Evolutionary conservation across 2,888 invertebrate genomes (phyloP).

Genomic region (Phoronis australis): DNA sequence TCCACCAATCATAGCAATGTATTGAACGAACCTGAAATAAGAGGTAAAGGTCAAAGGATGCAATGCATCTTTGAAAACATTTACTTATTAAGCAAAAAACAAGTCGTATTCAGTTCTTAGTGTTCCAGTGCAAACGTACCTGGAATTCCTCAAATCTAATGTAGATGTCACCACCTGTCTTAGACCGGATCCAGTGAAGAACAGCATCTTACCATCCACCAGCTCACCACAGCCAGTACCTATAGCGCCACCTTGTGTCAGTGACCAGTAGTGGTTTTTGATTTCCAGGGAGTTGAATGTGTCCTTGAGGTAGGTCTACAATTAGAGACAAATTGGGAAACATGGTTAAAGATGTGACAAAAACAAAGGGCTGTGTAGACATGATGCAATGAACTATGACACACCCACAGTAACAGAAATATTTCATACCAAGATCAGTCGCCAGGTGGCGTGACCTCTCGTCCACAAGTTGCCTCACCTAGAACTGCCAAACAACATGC

Average conservation of each 20-base stretch:
- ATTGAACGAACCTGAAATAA: constrained; percentile 43
- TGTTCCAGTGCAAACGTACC: constrained; percentile 23
- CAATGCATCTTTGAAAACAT: no score
- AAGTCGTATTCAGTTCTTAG: no score
- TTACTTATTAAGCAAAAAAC: no score
- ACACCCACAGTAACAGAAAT: no score
- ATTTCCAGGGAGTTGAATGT: constrained; percentile 33
- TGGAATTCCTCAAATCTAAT: constrained; percentile 48
- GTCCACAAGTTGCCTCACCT: no score
- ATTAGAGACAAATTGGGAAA: background rate
- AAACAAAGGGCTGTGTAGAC: no score
- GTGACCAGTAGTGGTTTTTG: constrained; percentile 35
- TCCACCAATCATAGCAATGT: constrained; percentile 43
- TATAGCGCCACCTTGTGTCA: constrained; percentile 43
- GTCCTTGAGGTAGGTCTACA: constrained; percentile 43
- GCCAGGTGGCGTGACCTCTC: no score
- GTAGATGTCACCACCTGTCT: constrained; percentile 41
- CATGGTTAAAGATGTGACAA: no score
- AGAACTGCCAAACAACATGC: no score
- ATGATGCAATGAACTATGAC: no score
- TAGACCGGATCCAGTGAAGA: constrained; percentile 37
- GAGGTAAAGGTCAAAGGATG: no score
- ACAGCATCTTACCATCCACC: constrained; percentile 39
- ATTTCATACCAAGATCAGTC: no score
- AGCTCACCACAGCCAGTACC: constrained; percentile 34